phyloP scores from a whole-genome alignment of 2,113 vertebrate genomes.

The Archilochus colubris region DNA sequence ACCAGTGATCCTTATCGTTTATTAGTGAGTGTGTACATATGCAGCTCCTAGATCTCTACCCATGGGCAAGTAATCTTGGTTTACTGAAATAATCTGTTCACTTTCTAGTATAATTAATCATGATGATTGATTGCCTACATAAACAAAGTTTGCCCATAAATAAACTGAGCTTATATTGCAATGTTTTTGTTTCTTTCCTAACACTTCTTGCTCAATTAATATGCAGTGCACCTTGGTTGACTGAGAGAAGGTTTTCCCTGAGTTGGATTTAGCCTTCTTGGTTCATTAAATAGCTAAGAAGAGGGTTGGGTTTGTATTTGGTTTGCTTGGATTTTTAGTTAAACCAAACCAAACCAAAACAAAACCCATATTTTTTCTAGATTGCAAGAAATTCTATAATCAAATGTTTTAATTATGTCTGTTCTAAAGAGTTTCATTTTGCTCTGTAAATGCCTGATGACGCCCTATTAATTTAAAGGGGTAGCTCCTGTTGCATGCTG shows the following conservation, averaged over 20 bases:
- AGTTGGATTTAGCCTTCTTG: neutral
- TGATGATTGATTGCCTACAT: constrained; percentile 45
- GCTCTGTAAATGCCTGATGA: neutral
- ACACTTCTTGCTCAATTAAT: neutral
- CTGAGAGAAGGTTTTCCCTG: neutral
- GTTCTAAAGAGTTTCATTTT: neutral
- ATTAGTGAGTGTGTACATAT: constrained; percentile 29
- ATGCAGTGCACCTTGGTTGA: neutral
- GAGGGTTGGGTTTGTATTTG: rapidly evolving
- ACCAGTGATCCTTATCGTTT: constrained; percentile 66
- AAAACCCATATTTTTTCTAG: neutral
- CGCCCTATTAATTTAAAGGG: neutral
- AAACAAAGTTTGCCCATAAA: constrained; percentile 39
- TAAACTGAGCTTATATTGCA: neutral
- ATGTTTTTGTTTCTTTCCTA: neutral
- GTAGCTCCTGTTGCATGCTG: neutral
- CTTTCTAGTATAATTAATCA: constrained; percentile 62
- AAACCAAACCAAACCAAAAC: too few species aligned
- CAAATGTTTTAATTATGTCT: neutral
- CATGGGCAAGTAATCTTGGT: constrained; percentile 54
- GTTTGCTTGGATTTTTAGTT: neutral
- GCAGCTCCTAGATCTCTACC: constrained; percentile 32
- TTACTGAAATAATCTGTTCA: constrained; percentile 58
- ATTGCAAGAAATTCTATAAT: neutral
- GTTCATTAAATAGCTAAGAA: neutral